phyloP scores from a whole-genome alignment of 2,797 vertebrate species.

The Serranus cabrilla region DNA sequence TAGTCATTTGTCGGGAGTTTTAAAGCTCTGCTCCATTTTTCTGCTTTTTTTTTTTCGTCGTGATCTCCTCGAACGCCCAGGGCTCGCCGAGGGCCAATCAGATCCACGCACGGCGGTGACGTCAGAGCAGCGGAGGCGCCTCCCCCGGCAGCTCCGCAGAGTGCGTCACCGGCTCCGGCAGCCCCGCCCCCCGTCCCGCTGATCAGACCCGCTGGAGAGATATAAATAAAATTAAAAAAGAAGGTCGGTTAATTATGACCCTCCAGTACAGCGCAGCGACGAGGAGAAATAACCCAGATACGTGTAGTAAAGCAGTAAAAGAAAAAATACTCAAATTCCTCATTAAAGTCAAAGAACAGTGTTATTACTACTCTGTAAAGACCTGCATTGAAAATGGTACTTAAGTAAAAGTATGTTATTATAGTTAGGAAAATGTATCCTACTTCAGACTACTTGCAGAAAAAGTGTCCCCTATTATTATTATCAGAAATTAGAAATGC shows the following conservation, averaged over 20 bases:
- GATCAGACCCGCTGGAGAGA: conserved; percentile 26
- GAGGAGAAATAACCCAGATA: neutral
- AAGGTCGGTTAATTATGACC: conserved; percentile 13
- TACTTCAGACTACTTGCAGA: too few species aligned
- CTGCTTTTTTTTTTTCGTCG: conserved; percentile 17
- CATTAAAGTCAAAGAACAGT: too few species aligned
- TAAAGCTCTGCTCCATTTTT: conserved; percentile 55
- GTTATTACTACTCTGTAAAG: too few species aligned
- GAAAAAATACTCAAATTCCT: too few species aligned
- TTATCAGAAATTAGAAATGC: too few species aligned
- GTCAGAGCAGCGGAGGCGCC: conserved; percentile 47
- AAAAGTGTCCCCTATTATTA: too few species aligned
- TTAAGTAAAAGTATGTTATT: too few species aligned
- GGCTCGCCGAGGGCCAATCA: conserved; percentile 68
- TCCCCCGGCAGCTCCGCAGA: conserved; percentile 70
- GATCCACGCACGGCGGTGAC: conserved; percentile 26
- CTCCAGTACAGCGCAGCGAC: neutral
- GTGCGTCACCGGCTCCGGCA: conserved; percentile 62
- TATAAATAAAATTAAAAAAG: conserved; percentile 19
- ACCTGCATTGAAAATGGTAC: too few species aligned
- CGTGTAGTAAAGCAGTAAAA: too few species aligned
- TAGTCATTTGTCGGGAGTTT: conserved; percentile 45
- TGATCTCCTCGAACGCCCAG: conserved; percentile 60
- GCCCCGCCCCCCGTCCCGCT: conserved; percentile 48
- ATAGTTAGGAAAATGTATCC: too few species aligned